phyloP scores from a whole-genome alignment of 2,888 invertebrate species.

The Pyrrhosoma nymphula region DNA sequence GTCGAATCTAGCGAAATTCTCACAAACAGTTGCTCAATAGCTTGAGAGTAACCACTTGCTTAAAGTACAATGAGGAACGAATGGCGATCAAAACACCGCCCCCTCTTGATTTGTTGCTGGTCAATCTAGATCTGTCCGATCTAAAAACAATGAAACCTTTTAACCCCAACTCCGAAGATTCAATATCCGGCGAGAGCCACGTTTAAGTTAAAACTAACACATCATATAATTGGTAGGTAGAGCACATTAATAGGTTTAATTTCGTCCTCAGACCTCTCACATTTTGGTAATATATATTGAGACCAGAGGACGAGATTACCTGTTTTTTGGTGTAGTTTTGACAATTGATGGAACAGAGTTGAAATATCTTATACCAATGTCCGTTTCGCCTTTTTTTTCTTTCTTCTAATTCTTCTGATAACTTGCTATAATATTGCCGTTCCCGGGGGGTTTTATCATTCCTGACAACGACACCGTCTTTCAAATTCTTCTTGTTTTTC shows the following conservation, averaged over 20 bases:
- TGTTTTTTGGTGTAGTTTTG: background rate
- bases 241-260: background rate
- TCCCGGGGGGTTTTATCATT: background rate
- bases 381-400: too few relatives aligned
- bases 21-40: background rate
- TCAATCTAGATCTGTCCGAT: background rate
- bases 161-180: background rate
- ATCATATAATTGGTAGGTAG: background rate
- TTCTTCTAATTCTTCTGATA: background rate
- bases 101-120: background rate
- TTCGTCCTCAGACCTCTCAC: too few relatives aligned
- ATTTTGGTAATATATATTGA: background rate
- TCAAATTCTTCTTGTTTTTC: background rate
- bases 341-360: background rate
- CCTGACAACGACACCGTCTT: background rate
- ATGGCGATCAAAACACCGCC: background rate
- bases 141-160: background rate
- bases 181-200: background rate
- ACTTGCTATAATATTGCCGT: background rate
- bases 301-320: background rate
- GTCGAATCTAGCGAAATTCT: background rate
- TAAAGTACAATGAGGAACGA: background rate
- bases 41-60: background rate
- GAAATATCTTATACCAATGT: too few relatives aligned
- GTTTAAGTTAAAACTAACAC: background rate